Conservation (phyloP, 2,888 invertebrate genomes). For the Rhagium mordax region DNA sequence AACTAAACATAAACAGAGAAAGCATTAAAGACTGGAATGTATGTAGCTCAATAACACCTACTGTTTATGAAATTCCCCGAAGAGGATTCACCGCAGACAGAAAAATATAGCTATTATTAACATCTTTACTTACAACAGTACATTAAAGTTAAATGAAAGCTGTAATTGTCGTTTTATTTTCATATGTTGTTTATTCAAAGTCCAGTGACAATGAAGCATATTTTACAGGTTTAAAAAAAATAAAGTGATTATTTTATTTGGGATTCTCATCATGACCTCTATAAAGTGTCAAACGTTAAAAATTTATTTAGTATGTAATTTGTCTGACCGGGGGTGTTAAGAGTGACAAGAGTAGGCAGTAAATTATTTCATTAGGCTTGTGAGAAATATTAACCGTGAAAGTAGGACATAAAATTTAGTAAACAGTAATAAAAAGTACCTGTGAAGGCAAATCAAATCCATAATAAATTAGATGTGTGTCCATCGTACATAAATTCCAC, state of each 20-base stretch:
- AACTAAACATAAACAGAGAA: not conserved
- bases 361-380: not conserved
- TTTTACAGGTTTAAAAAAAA: too few species aligned
- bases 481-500: constrained; percentile 42
- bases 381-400: not conserved
- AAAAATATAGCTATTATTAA: too few species aligned
- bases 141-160: too few species aligned
- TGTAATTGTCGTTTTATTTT: too few species aligned
- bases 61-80: too few species aligned
- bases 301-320: not conserved
- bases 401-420: not conserved
- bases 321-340: not conserved
- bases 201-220: too few species aligned
- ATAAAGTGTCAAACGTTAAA: too few species aligned
- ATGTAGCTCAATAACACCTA: not conserved
- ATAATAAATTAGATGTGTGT: constrained; percentile 44
- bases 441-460: constrained; percentile 27
- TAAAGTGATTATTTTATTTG: too few species aligned
- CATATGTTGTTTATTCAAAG: too few species aligned
- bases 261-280: too few species aligned
- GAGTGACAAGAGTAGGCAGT: not conserved
- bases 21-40: not conserved
- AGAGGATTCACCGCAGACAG: too few species aligned
- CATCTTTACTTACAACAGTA: too few species aligned
- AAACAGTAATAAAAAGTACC: constrained; percentile 23